These are phyloP conservation scores for Catajapyx aquilonaris DNA, from an alignment of 1,140 invertebrate species.

Conservation along the genomic window DNA sequence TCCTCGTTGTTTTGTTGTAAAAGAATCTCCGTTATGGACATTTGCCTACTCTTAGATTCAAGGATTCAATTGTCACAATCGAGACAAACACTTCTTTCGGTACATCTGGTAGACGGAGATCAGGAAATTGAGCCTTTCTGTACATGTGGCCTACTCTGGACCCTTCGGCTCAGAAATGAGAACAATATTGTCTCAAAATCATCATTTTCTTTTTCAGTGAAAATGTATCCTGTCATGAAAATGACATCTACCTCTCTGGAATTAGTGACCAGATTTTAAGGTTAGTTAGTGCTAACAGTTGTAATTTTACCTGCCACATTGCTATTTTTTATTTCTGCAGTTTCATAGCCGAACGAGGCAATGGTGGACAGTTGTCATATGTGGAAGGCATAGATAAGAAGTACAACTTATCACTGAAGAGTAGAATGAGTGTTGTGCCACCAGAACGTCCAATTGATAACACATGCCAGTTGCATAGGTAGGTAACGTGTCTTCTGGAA, in stretches of 20 bases:
- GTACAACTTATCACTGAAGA: slow-evolving; percentile 11
- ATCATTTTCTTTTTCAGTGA: not conserved
- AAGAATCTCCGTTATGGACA: too few species aligned
- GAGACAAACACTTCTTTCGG: too few species aligned
- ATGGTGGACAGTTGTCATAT: slow-evolving; percentile 19
- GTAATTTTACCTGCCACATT: too few species aligned
- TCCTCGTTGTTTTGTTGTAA: too few species aligned
- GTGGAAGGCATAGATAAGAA: slow-evolving; percentile 25
- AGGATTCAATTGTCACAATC: too few species aligned
- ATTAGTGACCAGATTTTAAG: slow-evolving; percentile 23
- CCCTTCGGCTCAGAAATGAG: too few species aligned
- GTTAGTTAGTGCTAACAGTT: slow-evolving; percentile 10
- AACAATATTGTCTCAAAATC: too few species aligned
- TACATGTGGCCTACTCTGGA: too few species aligned
- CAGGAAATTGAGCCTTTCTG: too few species aligned
- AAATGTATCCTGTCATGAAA: slow-evolving; percentile 15
- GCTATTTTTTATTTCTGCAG: slow-evolving; percentile 13
- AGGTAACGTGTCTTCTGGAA: not conserved
- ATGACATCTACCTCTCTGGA: slow-evolving; percentile 21
- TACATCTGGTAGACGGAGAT: too few species aligned
- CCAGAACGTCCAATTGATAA: not conserved
- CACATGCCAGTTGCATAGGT: not conserved
- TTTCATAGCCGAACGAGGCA: slow-evolving; percentile 24
- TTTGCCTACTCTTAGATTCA: too few species aligned
- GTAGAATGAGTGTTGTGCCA: not conserved